Percentiles rank a stretch among this genome's conserved stretches.
phyloP scores from a whole-genome alignment of 2,113 vertebrate genomes.

The Bothrops jararaca region DNA sequence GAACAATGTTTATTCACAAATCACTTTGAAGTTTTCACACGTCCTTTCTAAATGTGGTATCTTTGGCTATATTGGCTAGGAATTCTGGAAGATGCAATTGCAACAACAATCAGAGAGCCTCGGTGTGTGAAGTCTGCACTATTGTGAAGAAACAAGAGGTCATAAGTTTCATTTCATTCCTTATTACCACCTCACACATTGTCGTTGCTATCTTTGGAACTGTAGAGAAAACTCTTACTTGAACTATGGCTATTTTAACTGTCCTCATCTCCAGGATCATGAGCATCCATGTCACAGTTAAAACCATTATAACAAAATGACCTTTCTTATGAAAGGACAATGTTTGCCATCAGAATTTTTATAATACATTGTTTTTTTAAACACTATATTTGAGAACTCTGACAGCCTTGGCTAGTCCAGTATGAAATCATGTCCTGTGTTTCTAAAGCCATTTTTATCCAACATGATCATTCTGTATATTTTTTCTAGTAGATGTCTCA shows the following conservation, averaged over 20 bases:
- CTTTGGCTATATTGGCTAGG: neutral
- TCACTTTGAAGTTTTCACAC: neutral
- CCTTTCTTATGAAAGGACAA: neutral
- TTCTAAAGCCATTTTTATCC: conserved; percentile 13
- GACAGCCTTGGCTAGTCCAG: neutral
- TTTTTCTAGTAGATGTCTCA: conserved; percentile 9
- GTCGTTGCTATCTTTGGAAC: neutral
- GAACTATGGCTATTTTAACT: neutral
- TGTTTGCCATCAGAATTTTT: neutral
- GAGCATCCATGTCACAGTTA: no score
- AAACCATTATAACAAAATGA: neutral
- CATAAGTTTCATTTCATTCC: neutral
- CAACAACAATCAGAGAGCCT: neutral
- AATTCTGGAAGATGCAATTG: neutral
- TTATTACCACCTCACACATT: no score
- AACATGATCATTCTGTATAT: neutral
- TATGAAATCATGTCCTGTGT: neutral
- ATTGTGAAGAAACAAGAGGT: neutral
- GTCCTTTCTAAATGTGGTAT: neutral
- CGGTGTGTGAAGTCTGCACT: neutral
- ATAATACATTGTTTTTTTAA: neutral
- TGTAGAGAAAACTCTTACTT: neutral
- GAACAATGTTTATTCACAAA: neutral
- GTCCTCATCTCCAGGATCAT: neutral
- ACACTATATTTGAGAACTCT: neutral